A percentile compares a stretch with the other conserved stretches of the same genome.
Conservation (phyloP, 2,888 invertebrate genomes). For the Antheraea yamamai region DNA sequence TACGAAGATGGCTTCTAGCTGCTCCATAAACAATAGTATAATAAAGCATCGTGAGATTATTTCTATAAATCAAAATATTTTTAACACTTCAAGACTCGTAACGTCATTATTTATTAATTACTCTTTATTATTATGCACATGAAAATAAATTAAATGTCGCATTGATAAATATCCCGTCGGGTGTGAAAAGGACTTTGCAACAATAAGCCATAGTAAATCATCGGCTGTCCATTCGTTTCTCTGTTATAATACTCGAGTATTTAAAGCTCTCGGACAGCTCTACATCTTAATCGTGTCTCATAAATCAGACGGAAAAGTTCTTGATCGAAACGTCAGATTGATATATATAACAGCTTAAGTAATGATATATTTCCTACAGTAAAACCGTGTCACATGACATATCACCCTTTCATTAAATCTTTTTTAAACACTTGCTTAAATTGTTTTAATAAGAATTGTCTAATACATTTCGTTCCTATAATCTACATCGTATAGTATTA, state of each 20-base stretch:
- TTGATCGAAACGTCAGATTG: conserved; percentile 42
- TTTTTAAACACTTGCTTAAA: too few relatives aligned
- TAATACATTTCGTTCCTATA: not conserved
- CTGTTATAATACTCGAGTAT: conserved; percentile 27
- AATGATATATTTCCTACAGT: not conserved
- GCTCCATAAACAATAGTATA: not conserved
- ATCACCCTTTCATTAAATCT: too few relatives aligned
- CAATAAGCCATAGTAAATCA: conserved; percentile 44
- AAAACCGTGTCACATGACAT: not conserved
- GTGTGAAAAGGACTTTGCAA: conserved; percentile 35
- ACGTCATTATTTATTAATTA: not conserved
- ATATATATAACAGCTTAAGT: conserved; percentile 34
- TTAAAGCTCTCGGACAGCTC: conserved; percentile 48
- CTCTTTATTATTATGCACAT: not conserved
- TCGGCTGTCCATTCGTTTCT: conserved; percentile 30
- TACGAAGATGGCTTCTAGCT: not conserved
- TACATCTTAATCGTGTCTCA: conserved; percentile 53
- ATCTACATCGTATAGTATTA: too few relatives aligned
- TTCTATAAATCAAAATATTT: not conserved
- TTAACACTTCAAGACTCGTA: not conserved
- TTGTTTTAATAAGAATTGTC: not conserved
- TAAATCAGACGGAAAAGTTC: conserved; percentile 50
- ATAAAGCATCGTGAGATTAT: not conserved
- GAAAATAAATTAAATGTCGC: conserved; percentile 8
- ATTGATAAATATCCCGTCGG: conserved; percentile 9